Conservation (phyloP, 2,113 vertebrate species). For the Ceyx cyanopectus region DNA sequence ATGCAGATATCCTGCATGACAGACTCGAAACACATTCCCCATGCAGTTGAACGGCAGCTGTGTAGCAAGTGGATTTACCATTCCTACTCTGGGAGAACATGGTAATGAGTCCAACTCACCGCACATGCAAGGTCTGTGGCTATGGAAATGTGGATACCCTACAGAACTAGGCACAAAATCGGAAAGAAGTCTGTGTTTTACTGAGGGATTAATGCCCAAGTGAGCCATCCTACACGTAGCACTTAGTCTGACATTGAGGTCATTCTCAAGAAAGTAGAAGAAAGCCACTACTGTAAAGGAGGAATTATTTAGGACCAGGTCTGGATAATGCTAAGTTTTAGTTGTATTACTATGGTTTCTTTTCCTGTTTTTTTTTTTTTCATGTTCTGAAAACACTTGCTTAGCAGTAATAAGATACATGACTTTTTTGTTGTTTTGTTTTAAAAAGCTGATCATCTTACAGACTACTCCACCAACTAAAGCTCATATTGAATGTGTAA, state of each 20-base stretch:
- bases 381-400: background rate
- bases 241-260: background rate
- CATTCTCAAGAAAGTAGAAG: background rate
- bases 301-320: background rate
- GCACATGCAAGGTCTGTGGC: background rate
- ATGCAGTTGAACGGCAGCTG: background rate
- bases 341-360: background rate
- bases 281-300: background rate
- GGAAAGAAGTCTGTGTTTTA: background rate
- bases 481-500: background rate
- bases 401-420: background rate
- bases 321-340: background rate
- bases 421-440: background rate
- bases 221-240: background rate
- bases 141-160: background rate
- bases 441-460: background rate
- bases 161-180: background rate
- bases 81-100: background rate
- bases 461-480: background rate
- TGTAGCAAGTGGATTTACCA: background rate
- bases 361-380: background rate
- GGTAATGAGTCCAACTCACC: fast-evolving
- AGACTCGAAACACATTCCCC: background rate
- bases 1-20: background rate
- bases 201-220: background rate